A percentile compares a stretch with the other conserved stretches of the same genome.
phyloP scores from a whole-genome alignment of 2,113 vertebrate genomes.

The Dromiciops gliroides region DNA sequence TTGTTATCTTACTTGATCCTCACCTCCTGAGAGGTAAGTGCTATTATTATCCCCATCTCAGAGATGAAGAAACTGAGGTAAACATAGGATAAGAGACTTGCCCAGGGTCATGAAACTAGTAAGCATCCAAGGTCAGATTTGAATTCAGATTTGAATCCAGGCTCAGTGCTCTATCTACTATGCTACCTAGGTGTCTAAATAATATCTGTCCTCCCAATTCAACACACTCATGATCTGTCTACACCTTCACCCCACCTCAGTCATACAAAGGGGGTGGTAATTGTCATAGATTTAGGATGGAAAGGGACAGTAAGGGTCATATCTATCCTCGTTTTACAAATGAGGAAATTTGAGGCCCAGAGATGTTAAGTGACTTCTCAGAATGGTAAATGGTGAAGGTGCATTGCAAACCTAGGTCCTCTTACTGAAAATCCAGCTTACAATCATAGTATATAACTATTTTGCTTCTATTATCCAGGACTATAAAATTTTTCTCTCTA shows the following conservation, averaged over 20 bases:
- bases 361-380: not conserved
- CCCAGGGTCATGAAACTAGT: not conserved
- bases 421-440: not conserved
- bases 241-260: not conserved
- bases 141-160: not conserved
- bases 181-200: not conserved
- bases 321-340: not conserved
- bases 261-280: not conserved
- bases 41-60: not conserved
- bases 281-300: not conserved
- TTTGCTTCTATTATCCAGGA: not conserved
- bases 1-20: not conserved
- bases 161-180: not conserved
- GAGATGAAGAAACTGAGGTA: not conserved
- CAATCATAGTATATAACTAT: not conserved
- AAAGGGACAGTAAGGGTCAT: not conserved
- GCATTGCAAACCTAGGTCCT: not conserved
- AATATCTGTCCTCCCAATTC: not conserved
- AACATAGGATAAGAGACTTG: not conserved
- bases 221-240: not conserved
- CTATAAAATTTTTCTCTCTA: not conserved
- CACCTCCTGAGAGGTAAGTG: not conserved
- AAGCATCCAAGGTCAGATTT: not conserved
- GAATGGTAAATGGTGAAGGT: not conserved
- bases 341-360: not conserved